These are phyloP conservation scores for Erethizon dorsatum DNA, from an alignment of 2,797 vertebrate species.

Conservation along the genomic window DNA sequence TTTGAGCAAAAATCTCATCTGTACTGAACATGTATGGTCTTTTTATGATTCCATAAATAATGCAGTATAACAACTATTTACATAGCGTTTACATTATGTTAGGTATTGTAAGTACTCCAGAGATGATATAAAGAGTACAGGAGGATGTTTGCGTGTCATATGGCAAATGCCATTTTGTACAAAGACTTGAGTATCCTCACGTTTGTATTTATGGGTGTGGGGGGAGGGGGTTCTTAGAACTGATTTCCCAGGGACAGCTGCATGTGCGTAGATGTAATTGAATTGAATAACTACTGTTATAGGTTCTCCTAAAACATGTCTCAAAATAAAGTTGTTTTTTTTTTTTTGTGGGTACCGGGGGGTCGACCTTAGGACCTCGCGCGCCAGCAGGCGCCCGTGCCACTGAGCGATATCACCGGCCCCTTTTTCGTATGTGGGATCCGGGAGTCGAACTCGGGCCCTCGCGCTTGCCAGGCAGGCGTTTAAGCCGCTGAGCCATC, in stretches of 20 bases:
- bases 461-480: no score
- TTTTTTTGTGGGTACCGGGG: no score
- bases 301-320: neutral
- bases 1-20: neutral
- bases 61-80: neutral
- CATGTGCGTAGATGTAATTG: neutral
- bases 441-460: no score
- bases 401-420: no score
- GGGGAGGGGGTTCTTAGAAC: neutral
- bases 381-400: no score
- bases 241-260: neutral
- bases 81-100: neutral
- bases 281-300: slow-evolving; percentile 21
- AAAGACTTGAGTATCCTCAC: neutral
- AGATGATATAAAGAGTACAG: neutral
- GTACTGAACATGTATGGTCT: neutral
- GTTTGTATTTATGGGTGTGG: neutral
- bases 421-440: no score
- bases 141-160: neutral
- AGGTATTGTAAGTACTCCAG: neutral
- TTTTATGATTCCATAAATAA: neutral
- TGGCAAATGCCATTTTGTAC: neutral
- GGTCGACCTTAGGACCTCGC: no score
- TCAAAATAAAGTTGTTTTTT: slow-evolving; percentile 40
- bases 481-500: no score